phyloP scores from a whole-genome alignment of 1,140 invertebrate genomes.

The Drosophila kohkoa region DNA sequence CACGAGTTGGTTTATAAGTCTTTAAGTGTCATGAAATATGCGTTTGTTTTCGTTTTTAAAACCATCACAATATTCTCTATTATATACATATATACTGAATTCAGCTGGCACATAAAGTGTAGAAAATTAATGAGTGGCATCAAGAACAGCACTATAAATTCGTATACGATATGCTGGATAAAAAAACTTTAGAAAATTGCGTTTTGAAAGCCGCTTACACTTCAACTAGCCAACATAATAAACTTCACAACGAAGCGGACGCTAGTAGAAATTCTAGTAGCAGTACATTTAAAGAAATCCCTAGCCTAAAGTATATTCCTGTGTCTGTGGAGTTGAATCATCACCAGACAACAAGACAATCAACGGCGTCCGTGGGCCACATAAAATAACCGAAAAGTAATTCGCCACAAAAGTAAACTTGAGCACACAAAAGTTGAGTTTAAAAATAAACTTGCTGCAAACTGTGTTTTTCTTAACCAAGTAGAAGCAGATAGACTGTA shows the following conservation, averaged over 20 bases:
- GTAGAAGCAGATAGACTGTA: not conserved
- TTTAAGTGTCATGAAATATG: not conserved
- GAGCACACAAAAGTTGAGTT: conserved; percentile 78
- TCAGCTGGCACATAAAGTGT: too few relatives aligned
- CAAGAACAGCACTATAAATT: not conserved
- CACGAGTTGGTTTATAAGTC: not conserved
- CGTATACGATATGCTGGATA: conserved; percentile 12
- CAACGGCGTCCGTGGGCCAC: conserved; percentile 59
- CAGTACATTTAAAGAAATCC: conserved; percentile 3
- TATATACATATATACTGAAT: too few relatives aligned
- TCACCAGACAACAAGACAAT: conserved; percentile 68
- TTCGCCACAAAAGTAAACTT: conserved; percentile 76
- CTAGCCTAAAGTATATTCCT: conserved; percentile 22
- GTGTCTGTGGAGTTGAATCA: conserved; percentile 21
- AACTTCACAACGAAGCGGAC: conserved; percentile 59
- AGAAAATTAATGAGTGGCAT: too few relatives aligned
- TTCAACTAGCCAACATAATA: conserved; percentile 63
- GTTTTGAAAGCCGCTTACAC: conserved; percentile 56
- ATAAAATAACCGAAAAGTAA: conserved; percentile 80
- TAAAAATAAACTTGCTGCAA: conserved; percentile 78
- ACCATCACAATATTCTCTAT: too few relatives aligned
- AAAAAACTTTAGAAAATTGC: conserved; percentile 78
- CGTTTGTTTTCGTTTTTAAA: not conserved
- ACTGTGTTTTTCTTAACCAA: conserved; percentile 56
- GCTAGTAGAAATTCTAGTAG: not conserved